A percentile compares a stretch with the other conserved stretches of the same genome.
Conservation (phyloP, 2,797 vertebrate species). For the Alosa sapidissima region DNA sequence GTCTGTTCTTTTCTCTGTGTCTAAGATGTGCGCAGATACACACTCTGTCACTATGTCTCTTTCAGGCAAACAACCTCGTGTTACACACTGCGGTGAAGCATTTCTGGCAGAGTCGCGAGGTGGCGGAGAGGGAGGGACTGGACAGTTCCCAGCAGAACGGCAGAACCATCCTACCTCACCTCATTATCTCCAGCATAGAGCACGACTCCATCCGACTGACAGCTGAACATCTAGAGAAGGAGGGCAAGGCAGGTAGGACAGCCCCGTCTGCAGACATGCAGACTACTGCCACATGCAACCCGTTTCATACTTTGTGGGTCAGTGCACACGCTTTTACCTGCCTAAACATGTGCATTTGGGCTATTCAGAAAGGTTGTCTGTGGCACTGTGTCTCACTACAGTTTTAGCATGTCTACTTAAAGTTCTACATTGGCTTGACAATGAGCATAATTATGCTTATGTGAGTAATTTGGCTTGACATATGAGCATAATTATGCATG, state of each 20-base stretch:
- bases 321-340: neutral
- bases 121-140: constrained; percentile 29
- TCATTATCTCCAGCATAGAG: constrained; percentile 86
- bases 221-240: constrained; percentile 74
- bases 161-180: constrained; percentile 71
- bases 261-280: neutral
- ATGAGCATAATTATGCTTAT: too few relatives aligned
- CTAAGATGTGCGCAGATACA: neutral
- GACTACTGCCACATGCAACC: neutral
- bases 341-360: neutral
- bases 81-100: constrained; percentile 81
- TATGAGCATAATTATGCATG: too few relatives aligned
- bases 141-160: constrained; percentile 34
- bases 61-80: constrained; percentile 91
- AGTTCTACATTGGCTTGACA: too few relatives aligned
- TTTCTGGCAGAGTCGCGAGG: constrained; percentile 64
- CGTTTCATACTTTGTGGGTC: neutral
- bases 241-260: constrained; percentile 77
- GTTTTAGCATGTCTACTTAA: too few relatives aligned
- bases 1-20: neutral
- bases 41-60: constrained; percentile 6
- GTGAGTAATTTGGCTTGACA: too few relatives aligned
- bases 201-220: constrained; percentile 87
- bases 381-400: too few relatives aligned
- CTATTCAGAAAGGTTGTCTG: too few relatives aligned